Evolutionary conservation across 1,140 invertebrate species (phyloP).

Genomic region (Spodoptera frugiperda): DNA sequence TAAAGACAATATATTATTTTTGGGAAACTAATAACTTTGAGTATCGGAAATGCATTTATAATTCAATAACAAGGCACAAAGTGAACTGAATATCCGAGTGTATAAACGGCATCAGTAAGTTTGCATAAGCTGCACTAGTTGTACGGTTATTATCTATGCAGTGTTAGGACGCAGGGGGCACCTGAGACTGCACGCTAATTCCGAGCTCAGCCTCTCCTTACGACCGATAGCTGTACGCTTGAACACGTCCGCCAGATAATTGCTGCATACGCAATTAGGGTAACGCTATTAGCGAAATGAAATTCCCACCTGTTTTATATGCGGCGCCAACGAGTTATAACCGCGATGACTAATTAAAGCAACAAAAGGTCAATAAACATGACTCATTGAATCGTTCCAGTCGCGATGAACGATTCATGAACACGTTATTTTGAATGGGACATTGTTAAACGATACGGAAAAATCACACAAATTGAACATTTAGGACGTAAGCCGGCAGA

Average conservation of each 20-base stretch:
- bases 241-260: slow-evolving; percentile 71
- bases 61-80: slow-evolving; percentile 18
- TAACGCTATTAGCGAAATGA: slow-evolving; percentile 74
- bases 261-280: slow-evolving; percentile 75
- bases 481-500: slow-evolving; percentile 45
- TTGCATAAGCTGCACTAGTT: slow-evolving; percentile 19
- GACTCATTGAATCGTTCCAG: slow-evolving; percentile 65
- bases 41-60: slow-evolving; percentile 23
- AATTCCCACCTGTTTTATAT: slow-evolving; percentile 64
- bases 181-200: slow-evolving; percentile 73
- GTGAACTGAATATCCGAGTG: slow-evolving; percentile 19
- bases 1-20: no score
- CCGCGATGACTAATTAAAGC: slow-evolving; percentile 71
- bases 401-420: slow-evolving; percentile 55
- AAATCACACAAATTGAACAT: slow-evolving; percentile 47
- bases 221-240: slow-evolving; percentile 64
- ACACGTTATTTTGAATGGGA: slow-evolving; percentile 51
- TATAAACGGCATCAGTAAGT: slow-evolving; percentile 31
- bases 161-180: slow-evolving; percentile 58
- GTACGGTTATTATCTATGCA: slow-evolving; percentile 52
- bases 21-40: background rate
- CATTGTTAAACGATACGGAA: slow-evolving; percentile 49
- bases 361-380: slow-evolving; percentile 72
- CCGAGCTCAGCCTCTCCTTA: slow-evolving; percentile 60
- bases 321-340: slow-evolving; percentile 64